phyloP scores from a whole-genome alignment of 2,113 vertebrate genomes.

The Deroptyus accipitrinus region DNA sequence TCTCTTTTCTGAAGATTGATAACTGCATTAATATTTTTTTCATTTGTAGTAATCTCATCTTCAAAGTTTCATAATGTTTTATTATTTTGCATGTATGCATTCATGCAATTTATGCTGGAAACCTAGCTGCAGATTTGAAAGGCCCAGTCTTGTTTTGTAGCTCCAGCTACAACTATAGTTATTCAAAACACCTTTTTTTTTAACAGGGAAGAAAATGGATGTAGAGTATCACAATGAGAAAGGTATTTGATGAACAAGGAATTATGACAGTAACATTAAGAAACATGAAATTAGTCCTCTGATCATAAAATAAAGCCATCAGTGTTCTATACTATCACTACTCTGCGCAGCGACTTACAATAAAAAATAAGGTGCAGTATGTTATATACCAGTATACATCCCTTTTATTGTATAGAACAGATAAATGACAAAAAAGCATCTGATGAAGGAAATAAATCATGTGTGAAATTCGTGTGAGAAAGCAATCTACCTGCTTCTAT shows the following conservation, averaged over 20 bases:
- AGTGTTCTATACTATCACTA: neutral
- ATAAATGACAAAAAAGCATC: neutral
- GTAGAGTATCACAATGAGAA: neutral
- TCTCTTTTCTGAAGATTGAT: neutral
- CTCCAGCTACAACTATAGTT: neutral
- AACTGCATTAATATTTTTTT: neutral
- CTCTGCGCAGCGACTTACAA: neutral
- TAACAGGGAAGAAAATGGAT: neutral
- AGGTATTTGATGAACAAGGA: neutral
- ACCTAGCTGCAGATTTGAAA: neutral
- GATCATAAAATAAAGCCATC: neutral
- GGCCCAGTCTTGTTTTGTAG: neutral
- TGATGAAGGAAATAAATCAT: conserved; percentile 25
- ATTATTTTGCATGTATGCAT: neutral
- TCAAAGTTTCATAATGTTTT: neutral
- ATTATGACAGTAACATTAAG: neutral
- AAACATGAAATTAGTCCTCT: neutral
- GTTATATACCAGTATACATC: neutral
- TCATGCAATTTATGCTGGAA: neutral
- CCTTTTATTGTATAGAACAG: neutral
- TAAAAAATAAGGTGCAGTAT: neutral
- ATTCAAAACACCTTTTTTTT: neutral
- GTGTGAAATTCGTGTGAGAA: conserved; percentile 2
- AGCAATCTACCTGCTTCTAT: neutral
- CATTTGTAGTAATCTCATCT: neutral